Base-by-base conservation (phyloP, 2,113 vertebrate species). In the Balaenoptera acutorostrata region DNA sequence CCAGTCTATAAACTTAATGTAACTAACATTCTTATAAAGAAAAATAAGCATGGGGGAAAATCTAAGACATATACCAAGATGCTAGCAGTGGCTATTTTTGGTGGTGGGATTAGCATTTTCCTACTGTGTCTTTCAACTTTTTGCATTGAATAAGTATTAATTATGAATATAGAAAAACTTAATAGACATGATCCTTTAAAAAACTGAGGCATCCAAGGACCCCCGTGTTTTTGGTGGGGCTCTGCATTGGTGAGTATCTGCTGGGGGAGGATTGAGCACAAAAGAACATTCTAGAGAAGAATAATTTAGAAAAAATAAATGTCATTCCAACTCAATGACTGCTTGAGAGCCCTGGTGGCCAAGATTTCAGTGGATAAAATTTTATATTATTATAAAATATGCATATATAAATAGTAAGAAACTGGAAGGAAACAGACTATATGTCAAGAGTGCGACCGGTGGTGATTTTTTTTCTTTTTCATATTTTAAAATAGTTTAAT, bases 331-430 rank as follows among this genome's bases (percentile, higher is more conserved):
- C 23, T 80, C 39, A 90, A 0, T 49, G 18, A 64, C 14, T 64
- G 46, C n/a, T 68, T 88, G n/a, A 90, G 86, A 95, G 41, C 6
- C 0, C 20, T 41, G 6, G 57, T 31, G 33, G 13, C 81, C 78
- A 95, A 49, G 71, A n/a, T 92, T 66, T 89, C 46, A 95, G n/a
- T 39, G 33, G 41, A 89, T 2, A 63, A 69, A 36, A 57, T 33
- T 36, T 23, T 78, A 57, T 46, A 36, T 84, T 44, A 91, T 49
- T 87, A 66, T 33, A 77, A 81, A 77, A 44, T 75, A 66, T 29
- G 5, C 3, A 25, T 39, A 82, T 21, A 12, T 15, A 52, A 86
- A 64, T 64, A 33, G 44, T 46, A 33, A 61, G 39, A 92, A 93
- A 36, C 66, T 61, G 10, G 29, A 59, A 85, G 7, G 21, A 88